phyloP scores from a whole-genome alignment of 2,888 invertebrate genomes.

The Orthosia gracilis region DNA sequence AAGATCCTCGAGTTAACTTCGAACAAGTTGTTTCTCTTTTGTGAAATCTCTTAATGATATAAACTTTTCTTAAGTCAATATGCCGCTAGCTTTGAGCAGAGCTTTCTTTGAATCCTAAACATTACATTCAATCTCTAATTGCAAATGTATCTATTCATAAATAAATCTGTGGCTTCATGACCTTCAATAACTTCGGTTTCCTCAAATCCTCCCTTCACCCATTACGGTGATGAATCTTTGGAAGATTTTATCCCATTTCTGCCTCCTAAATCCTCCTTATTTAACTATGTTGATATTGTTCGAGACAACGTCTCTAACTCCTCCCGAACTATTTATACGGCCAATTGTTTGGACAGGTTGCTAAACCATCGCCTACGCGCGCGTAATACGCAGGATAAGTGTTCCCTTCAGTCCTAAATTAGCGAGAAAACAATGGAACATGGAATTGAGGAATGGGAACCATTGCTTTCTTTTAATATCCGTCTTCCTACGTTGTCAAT shows the following conservation, averaged over 20 bases:
- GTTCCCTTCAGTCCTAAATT: slow-evolving; percentile 67
- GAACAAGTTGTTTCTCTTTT: slow-evolving; percentile 31
- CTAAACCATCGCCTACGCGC: slow-evolving; percentile 66
- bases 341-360: slow-evolving; percentile 65
- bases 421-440: slow-evolving; percentile 67
- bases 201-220: not conserved
- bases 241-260: not conserved
- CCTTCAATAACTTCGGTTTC: not conserved
- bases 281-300: slow-evolving; percentile 43
- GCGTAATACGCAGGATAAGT: slow-evolving; percentile 67
- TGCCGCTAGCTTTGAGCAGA: not conserved
- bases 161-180: too few relatives aligned
- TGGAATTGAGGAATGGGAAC: slow-evolving; percentile 53
- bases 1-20: slow-evolving; percentile 36
- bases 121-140: too few relatives aligned
- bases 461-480: slow-evolving; percentile 52
- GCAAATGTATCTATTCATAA: too few relatives aligned
- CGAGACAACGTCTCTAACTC: slow-evolving; percentile 40
- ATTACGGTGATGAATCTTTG: not conserved
- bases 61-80: not conserved
- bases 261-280: slow-evolving; percentile 19
- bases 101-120: not conserved
- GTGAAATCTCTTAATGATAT: slow-evolving; percentile 53
- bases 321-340: slow-evolving; percentile 63
- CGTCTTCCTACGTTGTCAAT: slow-evolving; percentile 45